Conservation (phyloP, 64 coral and sea anemone genomes). For the Exaiptasia diaphana region DNA sequence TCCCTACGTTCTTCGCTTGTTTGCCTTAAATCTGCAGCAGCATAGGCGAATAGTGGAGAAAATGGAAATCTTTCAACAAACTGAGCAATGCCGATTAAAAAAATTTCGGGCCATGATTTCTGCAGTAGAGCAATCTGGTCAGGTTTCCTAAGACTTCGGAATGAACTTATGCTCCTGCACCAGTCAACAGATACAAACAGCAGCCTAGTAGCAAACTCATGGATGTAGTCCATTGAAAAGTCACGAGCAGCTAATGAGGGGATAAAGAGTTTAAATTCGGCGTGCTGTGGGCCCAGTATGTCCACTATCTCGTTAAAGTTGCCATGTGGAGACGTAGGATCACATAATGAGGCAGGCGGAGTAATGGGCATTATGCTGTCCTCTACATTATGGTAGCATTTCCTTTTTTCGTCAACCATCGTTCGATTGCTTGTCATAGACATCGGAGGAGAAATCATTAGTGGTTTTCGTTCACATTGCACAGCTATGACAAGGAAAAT, state of each 20-base stretch:
- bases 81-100: slow-evolving; percentile 86
- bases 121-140: slow-evolving; percentile 83
- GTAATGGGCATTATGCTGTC: not conserved
- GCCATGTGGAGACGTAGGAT: not conserved
- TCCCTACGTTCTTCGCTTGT: slow-evolving; percentile 1
- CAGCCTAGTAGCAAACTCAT: slow-evolving; percentile 97
- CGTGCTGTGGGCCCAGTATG: slow-evolving; percentile 56
- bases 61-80: slow-evolving; percentile 73
- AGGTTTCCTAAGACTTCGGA: slow-evolving; percentile 53
- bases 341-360: not conserved
- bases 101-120: slow-evolving; percentile 87
- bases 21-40: slow-evolving; percentile 59
- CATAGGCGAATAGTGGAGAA: slow-evolving; percentile 82
- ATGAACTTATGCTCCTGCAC: slow-evolving; percentile 70
- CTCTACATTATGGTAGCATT: no score
- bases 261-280: slow-evolving; percentile 71
- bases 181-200: slow-evolving; percentile 92
- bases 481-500: slow-evolving; percentile 53
- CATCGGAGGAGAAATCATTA: not conserved
- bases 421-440: not conserved
- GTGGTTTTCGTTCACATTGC: slow-evolving; percentile 88
- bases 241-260: slow-evolving; percentile 63
- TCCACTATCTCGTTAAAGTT: not conserved
- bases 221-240: slow-evolving; percentile 96
- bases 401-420: no score